These are phyloP conservation scores for Pycnonotus jocosus DNA, from an alignment of 2,113 vertebrate genomes.

Conservation along the genomic window DNA sequence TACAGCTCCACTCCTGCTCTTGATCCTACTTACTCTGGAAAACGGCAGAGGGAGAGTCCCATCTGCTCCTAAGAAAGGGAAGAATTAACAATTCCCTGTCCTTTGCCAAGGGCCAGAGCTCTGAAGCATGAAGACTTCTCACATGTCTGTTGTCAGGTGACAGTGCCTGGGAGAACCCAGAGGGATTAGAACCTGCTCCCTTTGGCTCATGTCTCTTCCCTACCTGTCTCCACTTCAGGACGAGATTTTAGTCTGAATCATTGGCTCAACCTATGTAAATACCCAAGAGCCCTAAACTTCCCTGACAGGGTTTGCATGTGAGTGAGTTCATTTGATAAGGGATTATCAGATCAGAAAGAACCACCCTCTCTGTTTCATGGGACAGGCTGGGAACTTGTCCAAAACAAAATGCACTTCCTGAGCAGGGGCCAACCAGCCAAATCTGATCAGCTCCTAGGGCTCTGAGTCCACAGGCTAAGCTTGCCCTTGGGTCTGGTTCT, in stretches of 20 bases:
- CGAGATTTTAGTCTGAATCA: not conserved
- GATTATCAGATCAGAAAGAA: not conserved
- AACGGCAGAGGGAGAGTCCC: not conserved
- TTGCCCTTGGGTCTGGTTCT: not conserved
- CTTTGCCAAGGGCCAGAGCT: not conserved
- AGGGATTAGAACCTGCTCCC: not conserved
- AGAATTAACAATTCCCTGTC: not conserved
- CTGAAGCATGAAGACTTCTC: not conserved
- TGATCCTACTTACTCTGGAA: not conserved
- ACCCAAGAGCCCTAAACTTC: not conserved
- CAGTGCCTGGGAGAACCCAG: not conserved
- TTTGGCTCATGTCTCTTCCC: not conserved
- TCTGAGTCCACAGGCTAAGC: not conserved
- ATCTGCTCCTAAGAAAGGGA: not conserved
- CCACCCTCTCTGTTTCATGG: not conserved
- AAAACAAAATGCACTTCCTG: not conserved
- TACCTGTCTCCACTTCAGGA: not conserved
- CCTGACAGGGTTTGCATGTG: not conserved
- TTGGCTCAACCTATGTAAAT: not conserved
- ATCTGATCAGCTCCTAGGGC: not conserved
- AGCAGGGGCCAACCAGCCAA: not conserved
- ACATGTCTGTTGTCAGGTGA: accelerated
- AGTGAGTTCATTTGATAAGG: not conserved
- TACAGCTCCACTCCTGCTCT: not conserved
- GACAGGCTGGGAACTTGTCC: not conserved